Evolutionary conservation across 2,797 vertebrate genomes (phyloP), one percentile per base, ranked within the genome.

Genomic region (Poeciliopsis gracilis): DNA sequence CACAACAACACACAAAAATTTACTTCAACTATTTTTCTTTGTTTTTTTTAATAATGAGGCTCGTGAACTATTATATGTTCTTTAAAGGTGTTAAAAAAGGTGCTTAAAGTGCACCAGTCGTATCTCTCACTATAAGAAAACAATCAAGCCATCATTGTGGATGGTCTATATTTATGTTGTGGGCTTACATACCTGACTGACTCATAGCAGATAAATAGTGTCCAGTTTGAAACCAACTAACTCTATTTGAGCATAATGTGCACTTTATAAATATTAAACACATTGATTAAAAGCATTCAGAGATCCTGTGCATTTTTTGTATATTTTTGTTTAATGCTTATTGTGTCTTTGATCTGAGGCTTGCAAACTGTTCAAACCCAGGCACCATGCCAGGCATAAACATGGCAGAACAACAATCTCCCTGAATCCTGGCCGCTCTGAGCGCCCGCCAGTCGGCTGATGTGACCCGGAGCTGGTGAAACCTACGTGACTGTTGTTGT

Each of bases 401-500:
- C 57, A n/a, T 3, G 59, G 38, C 1, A 2, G 30, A 47, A 73
- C 75, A 55, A 72, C 43, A 78, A 46, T 80, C 28, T 49, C 28
- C 5, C 30, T 49, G 53, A 81, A 74, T 1, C 9, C 51, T 72
- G 30, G 30, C 38, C 74, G 43, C 43, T 36, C 36, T 13, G 49
- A 78, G 76, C 6, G 45, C 51, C 76, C 74, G 83, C 70, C 61
- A 72, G 83, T 81, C 74, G 87, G 83, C 67, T 0, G 43, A 76
- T 87, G 84, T 79, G 83, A 88, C 77, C 75, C 80, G 83, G 15
- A 83, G 59, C 51, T 73, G 20, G 73, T 82, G 20, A 79, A 80
- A 77, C 57, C 86, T 91, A 90, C 76, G 75, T 93, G 93, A 88
- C 88, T 89, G 80, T 79, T 90, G 78, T 89, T 91, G 80, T 87